A percentile compares a stretch with the other conserved stretches of the same genome.
Evolutionary conservation across 1,140 invertebrate genomes (phyloP).

Genomic region (Augochlora pura): DNA sequence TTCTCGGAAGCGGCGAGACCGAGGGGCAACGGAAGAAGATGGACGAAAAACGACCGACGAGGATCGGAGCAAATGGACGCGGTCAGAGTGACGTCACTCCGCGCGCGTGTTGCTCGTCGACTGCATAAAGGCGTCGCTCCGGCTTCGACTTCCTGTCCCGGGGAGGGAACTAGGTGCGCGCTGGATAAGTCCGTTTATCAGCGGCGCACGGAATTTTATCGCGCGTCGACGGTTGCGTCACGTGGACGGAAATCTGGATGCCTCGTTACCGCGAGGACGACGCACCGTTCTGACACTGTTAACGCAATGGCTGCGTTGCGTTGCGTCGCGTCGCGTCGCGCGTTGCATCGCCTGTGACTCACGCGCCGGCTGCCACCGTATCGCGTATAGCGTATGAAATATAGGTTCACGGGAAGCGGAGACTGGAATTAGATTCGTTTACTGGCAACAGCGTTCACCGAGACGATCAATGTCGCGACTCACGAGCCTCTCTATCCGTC

Average conservation of each 20-base stretch:
- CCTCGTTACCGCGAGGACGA: not conserved
- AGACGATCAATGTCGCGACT: too few relatives aligned
- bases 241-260: slow-evolving; percentile 10
- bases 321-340: too few relatives aligned
- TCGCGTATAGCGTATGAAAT: not conserved
- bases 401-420: slow-evolving; percentile 3
- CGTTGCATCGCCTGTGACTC: slow-evolving; percentile 3
- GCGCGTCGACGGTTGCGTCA: not conserved
- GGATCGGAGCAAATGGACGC: not conserved
- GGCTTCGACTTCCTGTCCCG: too few relatives aligned
- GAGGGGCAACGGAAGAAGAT: too few relatives aligned
- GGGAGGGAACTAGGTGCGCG: too few relatives aligned
- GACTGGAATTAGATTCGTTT: slow-evolving; percentile 4
- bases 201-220: not conserved
- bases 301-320: not conserved
- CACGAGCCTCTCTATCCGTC: too few relatives aligned
- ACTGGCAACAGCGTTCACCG: not conserved
- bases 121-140: not conserved
- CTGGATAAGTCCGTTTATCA: not conserved
- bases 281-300: not conserved
- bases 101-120: not conserved
- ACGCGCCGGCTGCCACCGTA: not conserved
- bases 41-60: not conserved
- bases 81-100: not conserved
- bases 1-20: slow-evolving; percentile 9